Conservation (phyloP, 2,888 invertebrate species). For the Iphiclides podalirius region DNA sequence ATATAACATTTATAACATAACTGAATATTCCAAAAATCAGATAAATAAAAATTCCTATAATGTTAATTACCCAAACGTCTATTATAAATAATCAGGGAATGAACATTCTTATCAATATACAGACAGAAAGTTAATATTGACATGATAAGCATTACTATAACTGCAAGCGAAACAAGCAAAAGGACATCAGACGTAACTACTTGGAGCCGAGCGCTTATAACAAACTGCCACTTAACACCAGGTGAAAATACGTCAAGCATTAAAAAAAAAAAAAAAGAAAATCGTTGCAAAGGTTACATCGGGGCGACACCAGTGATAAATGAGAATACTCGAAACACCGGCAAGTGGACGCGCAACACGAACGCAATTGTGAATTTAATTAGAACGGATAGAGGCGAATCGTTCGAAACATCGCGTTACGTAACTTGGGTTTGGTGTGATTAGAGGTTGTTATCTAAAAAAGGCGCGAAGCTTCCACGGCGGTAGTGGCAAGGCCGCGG, state of each 20-base stretch:
- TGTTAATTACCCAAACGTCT: no score
- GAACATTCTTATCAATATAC: no score
- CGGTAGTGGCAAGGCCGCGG: slow-evolving; percentile 68
- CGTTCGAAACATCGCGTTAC: slow-evolving; percentile 30
- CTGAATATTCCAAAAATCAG: no score
- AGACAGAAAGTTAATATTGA: neutral
- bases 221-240: neutral
- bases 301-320: neutral
- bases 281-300: neutral
- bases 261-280: neutral
- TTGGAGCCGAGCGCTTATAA: no score
- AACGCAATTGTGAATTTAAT: neutral
- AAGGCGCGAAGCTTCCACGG: slow-evolving; percentile 69
- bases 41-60: no score
- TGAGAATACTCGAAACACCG: neutral
- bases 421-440: slow-evolving; percentile 46
- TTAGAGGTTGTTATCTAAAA: slow-evolving; percentile 62
- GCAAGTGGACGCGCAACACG: neutral
- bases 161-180: neutral
- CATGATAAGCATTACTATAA: neutral
- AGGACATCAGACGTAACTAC: neutral
- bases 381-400: slow-evolving; percentile 3
- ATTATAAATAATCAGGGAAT: no score
- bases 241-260: neutral
- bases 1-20: no score